Conservation (phyloP, 1,140 invertebrate species). For the Macrobrachium rosenbergii region DNA sequence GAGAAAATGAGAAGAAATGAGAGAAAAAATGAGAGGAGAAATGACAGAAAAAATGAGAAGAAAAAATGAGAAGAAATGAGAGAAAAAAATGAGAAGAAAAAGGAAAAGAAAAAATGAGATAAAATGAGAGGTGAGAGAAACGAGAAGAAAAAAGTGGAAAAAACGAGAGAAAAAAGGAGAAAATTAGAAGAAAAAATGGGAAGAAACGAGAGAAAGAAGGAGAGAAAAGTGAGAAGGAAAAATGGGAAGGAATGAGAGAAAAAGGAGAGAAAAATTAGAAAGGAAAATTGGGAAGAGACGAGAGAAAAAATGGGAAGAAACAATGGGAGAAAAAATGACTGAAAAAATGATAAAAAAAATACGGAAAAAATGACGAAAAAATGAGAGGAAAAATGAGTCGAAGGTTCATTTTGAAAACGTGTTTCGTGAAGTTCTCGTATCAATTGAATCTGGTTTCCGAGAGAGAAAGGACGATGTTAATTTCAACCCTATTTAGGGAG, state of each 20-base stretch:
- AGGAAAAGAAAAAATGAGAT: neutral
- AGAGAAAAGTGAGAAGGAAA: neutral
- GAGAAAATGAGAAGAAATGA: neutral
- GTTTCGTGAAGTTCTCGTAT: too few species aligned
- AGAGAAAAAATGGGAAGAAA: neutral
- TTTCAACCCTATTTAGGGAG: too few species aligned
- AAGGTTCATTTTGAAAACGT: too few species aligned
- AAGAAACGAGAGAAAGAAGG: too few species aligned
- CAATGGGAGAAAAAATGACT: neutral
- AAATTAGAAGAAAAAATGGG: too few species aligned
- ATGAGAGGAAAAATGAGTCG: too few species aligned
- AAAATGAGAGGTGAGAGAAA: neutral
- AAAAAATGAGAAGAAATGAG: neutral
- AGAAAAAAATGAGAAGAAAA: neutral
- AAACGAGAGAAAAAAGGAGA: neutral
- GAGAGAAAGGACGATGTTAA: too few species aligned
- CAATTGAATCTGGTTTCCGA: too few species aligned
- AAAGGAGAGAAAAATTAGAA: conserved; percentile 1
- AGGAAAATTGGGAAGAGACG: neutral
- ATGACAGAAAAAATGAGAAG: too few species aligned
- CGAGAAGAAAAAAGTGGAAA: neutral
- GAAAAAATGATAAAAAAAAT: neutral
- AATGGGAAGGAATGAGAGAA: neutral
- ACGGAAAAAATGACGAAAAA: neutral
- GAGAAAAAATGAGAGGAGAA: neutral